phyloP scores from a whole-genome alignment of 2,113 vertebrate species.

The Turnix velox region DNA sequence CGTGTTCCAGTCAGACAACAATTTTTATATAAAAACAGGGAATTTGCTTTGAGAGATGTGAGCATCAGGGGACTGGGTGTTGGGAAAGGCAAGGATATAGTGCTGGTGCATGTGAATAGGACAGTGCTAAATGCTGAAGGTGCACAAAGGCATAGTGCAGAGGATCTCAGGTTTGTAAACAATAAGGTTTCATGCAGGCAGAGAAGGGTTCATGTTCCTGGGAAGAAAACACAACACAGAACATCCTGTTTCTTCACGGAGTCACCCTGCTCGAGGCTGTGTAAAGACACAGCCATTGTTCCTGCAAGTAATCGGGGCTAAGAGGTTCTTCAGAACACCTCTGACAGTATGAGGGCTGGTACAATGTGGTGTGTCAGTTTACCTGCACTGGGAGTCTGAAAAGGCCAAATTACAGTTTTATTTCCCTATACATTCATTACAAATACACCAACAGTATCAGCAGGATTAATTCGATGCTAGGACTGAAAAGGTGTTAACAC shows the following conservation, averaged over 20 bases:
- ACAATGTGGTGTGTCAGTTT: not conserved
- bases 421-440: not conserved
- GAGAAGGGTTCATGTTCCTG: not conserved
- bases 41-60: not conserved
- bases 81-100: not conserved
- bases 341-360: not conserved
- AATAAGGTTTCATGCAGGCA: not conserved
- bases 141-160: not conserved
- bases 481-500: not conserved
- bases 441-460: not conserved
- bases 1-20: not conserved
- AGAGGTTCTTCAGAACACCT: slow-evolving; percentile 9
- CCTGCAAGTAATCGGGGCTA: not conserved
- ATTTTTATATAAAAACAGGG: not conserved
- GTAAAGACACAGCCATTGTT: slow-evolving; percentile 6
- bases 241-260: slow-evolving; percentile 1
- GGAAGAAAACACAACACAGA: not conserved
- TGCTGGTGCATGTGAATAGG: not conserved
- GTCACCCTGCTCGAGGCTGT: not conserved
- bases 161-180: not conserved
- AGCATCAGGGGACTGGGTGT: not conserved
- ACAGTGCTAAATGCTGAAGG: not conserved
- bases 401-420: not conserved
- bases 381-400: not conserved
- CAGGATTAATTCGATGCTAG: not conserved